Conservation (phyloP, 2,888 invertebrate genomes). For the Phaedon cochleariae region DNA sequence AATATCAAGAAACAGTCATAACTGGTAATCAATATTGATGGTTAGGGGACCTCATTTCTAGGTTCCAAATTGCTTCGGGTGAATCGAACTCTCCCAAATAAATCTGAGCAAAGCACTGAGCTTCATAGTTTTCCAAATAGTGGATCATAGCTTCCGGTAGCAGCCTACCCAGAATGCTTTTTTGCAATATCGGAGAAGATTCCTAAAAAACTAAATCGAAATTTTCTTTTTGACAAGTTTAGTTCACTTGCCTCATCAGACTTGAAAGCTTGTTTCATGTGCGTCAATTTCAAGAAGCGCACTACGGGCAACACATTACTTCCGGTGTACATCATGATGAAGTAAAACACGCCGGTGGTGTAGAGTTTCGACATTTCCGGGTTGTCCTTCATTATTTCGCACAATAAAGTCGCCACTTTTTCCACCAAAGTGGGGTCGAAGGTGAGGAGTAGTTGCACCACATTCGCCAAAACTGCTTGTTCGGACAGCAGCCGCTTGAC, state of each 20-base stretch:
- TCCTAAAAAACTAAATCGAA: slow-evolving; percentile 42
- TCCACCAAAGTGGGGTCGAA: slow-evolving; percentile 98
- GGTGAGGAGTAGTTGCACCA: slow-evolving; percentile 93
- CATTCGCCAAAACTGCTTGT: slow-evolving; percentile 88
- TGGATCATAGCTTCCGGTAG: slow-evolving; percentile 99
- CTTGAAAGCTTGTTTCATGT: slow-evolving; percentile 94
- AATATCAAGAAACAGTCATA: too few relatives aligned
- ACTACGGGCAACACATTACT: slow-evolving; percentile 97
- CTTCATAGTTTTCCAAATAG: slow-evolving; percentile 97
- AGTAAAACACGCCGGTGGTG: slow-evolving; percentile 95
- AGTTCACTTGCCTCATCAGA: slow-evolving; percentile 86
- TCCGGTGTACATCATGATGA: slow-evolving; percentile 98
- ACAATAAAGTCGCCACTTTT: slow-evolving; percentile 89
- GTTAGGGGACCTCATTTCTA: slow-evolving; percentile 98
- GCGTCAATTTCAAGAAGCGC: slow-evolving; percentile 91
- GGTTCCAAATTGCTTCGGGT: slow-evolving; percentile 99
- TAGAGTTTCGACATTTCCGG: slow-evolving; percentile 94
- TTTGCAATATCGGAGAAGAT: slow-evolving; percentile 84
- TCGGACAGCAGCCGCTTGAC: slow-evolving; percentile 90
- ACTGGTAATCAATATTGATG: too few relatives aligned
- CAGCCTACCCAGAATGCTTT: slow-evolving; percentile 91
- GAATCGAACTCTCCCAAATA: slow-evolving; percentile 98
- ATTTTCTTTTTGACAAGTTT: too few relatives aligned
- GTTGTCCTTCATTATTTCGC: slow-evolving; percentile 94
- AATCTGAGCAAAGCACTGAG: slow-evolving; percentile 98